A percentile compares a stretch with the other conserved stretches of the same genome.
Evolutionary conservation across 1,140 invertebrate genomes (phyloP).

Genomic region (Aphis gossypii): DNA sequence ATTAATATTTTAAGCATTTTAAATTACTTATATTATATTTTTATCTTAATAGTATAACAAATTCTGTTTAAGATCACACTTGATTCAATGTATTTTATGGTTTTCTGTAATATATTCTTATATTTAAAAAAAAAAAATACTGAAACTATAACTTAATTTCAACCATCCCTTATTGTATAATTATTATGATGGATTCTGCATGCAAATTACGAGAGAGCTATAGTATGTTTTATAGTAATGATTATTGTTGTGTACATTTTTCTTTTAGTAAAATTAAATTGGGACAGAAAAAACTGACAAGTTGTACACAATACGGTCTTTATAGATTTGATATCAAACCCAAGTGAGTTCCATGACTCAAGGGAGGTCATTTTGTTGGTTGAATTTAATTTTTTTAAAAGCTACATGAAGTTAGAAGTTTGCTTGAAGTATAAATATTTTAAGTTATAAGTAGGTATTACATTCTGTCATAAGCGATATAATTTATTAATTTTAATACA

Average conservation of each 20-base stretch:
- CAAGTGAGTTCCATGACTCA: not conserved
- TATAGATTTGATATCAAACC: not conserved
- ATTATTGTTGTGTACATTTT: not conserved
- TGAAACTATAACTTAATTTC: not conserved
- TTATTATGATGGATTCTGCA: not conserved
- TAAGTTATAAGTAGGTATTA: not conserved
- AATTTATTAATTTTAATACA: not conserved
- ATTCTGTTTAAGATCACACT: not conserved
- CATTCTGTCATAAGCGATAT: not conserved
- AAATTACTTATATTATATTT: not conserved
- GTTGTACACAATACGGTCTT: not conserved
- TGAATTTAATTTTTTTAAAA: not conserved
- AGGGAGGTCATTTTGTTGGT: not conserved
- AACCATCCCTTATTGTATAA: not conserved
- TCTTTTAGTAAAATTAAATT: not conserved
- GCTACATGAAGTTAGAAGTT: not conserved
- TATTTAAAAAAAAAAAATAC: not conserved
- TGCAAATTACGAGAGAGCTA: not conserved
- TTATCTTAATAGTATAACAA: not conserved
- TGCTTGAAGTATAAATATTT: not conserved
- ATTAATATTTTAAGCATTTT: not conserved
- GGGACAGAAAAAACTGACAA: not conserved
- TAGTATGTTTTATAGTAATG: not conserved
- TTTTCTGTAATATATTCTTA: not conserved
- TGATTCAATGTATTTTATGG: not conserved